phyloP scores from a whole-genome alignment of 2,113 vertebrate genomes.

The Clarias gariepinus region DNA sequence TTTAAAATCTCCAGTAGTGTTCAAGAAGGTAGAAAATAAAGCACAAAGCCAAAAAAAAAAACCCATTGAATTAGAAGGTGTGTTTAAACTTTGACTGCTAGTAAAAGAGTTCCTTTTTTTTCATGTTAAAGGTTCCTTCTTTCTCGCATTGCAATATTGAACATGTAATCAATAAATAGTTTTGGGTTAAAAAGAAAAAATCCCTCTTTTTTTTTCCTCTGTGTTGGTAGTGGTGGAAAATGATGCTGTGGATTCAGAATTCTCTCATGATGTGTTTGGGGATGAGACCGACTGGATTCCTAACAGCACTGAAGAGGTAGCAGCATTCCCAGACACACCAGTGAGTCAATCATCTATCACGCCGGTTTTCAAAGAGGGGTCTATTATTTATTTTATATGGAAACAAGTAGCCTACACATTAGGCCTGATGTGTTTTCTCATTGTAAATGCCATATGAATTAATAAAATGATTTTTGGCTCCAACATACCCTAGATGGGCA shows the following conservation, averaged over 20 bases:
- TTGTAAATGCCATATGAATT: background rate
- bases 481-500: background rate
- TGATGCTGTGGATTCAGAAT: constrained; percentile 44
- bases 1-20: too few species aligned
- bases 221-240: constrained; percentile 29
- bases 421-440: background rate
- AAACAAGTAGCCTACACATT: background rate
- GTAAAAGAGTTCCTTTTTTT: background rate
- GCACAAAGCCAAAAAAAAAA: too few species aligned
- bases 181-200: too few species aligned
- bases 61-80: too few species aligned
- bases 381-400: background rate
- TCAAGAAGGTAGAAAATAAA: too few species aligned
- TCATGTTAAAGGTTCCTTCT: background rate
- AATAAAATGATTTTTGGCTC: background rate
- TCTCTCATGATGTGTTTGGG: constrained; percentile 69
- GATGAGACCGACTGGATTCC: constrained; percentile 59
- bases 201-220: too few species aligned
- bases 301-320: constrained; percentile 49
- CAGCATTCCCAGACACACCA: constrained; percentile 61
- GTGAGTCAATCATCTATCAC: constrained; percentile 55
- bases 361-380: background rate
- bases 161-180: background rate
- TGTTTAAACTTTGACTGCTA: too few species aligned
- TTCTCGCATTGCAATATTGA: background rate